Conservation (phyloP, 2,888 invertebrate species). For the Platypus cylindrus region DNA sequence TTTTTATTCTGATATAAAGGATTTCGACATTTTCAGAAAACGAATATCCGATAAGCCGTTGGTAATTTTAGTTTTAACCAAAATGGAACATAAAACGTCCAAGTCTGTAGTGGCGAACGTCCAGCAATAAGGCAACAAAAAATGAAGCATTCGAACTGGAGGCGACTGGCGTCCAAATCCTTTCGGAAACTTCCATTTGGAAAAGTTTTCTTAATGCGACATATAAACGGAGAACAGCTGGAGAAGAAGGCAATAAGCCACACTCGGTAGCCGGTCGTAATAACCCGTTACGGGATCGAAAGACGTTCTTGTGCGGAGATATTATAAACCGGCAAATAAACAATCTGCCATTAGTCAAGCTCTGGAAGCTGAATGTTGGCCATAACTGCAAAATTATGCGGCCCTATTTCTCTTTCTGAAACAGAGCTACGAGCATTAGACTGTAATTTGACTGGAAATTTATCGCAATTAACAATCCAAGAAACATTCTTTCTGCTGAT, state of each 20-base stretch:
- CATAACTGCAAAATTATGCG: constrained; percentile 34
- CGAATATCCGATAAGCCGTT: too few relatives aligned
- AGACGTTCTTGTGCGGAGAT: constrained; percentile 14
- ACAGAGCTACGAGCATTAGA: constrained; percentile 11
- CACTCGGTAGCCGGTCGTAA: constrained; percentile 31
- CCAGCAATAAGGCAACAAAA: constrained; percentile 6
- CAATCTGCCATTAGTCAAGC: constrained; percentile 22
- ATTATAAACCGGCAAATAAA: constrained; percentile 24
- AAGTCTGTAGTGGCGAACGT: background rate
- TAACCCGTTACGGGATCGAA: constrained; percentile 27
- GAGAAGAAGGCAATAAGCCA: constrained; percentile 32
- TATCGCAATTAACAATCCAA: constrained; percentile 17
- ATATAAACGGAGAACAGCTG: constrained; percentile 16
- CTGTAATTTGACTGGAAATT: constrained; percentile 14
- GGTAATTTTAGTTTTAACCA: too few relatives aligned
- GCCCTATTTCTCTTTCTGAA: constrained; percentile 13
- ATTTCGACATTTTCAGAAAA: too few relatives aligned
- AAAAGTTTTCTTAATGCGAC: constrained; percentile 16
- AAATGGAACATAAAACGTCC: too few relatives aligned
- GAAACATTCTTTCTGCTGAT: too few relatives aligned
- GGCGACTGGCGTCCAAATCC: constrained; percentile 10
- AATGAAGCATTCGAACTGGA: constrained; percentile 7
- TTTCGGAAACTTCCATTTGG: constrained; percentile 13
- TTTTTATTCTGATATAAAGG: too few relatives aligned
- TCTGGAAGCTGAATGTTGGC: constrained; percentile 22